Percentiles rank a stretch among this genome's conserved stretches.
phyloP scores from a whole-genome alignment of 2,113 vertebrate species.

The Rhodinocichla rosea region DNA sequence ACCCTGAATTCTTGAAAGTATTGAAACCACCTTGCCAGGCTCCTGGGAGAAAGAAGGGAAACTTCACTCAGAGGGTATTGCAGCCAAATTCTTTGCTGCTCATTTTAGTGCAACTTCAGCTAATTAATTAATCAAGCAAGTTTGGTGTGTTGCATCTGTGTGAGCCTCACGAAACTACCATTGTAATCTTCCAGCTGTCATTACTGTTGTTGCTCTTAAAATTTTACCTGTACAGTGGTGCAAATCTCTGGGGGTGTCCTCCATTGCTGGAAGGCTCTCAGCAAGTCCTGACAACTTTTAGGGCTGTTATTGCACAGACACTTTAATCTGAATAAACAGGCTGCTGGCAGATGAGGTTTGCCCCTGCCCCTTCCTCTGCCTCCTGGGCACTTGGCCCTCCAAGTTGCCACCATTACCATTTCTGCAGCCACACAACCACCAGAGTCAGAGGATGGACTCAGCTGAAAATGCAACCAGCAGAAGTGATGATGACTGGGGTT shows the following conservation, averaged over 20 bases:
- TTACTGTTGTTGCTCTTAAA: neutral
- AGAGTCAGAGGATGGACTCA: neutral
- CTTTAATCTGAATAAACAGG: neutral
- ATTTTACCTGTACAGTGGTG: neutral
- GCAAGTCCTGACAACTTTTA: neutral
- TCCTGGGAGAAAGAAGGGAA: neutral
- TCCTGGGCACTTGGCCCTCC: neutral
- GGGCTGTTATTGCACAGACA: neutral
- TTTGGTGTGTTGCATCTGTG: neutral
- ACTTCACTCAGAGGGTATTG: neutral
- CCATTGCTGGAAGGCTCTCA: neutral
- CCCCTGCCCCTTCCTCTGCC: neutral
- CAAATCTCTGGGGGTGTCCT: accelerated
- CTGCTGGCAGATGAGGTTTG: neutral
- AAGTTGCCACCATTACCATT: neutral
- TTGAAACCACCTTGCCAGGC: neutral
- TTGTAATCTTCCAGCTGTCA: neutral
- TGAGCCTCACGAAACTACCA: neutral
- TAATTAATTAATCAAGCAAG: neutral
- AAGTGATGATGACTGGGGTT: neutral
- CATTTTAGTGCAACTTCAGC: neutral
- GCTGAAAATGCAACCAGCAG: neutral
- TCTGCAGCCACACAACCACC: neutral
- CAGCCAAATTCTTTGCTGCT: neutral
- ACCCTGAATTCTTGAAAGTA: neutral